Percentiles rank a stretch among this genome's conserved stretches.
These are phyloP conservation scores for Ceratoteleas bidentatus DNA, from an alignment of 1,140 invertebrate genomes.

Conservation along the genomic window DNA sequence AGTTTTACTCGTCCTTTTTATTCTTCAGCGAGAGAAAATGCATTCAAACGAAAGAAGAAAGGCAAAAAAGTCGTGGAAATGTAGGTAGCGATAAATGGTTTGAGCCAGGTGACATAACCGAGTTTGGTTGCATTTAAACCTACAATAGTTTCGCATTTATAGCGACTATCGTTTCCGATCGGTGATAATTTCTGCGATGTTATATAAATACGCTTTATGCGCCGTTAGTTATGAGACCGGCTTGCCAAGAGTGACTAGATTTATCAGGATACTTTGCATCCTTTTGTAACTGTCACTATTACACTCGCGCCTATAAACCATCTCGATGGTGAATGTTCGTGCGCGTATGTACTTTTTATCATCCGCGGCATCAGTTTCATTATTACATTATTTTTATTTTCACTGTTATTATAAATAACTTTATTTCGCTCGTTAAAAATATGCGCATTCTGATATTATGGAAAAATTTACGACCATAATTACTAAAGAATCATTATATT, in stretches of 20 bases:
- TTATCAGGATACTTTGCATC: constrained; percentile 64
- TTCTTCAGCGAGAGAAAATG: constrained; percentile 14
- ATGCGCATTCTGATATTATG: no score
- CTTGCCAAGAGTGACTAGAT: constrained; percentile 66
- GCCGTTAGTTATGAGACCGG: constrained; percentile 58
- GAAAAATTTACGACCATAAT: no score
- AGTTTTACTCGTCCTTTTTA: constrained; percentile 14
- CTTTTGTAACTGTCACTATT: constrained; percentile 36
- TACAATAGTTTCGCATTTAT: constrained; percentile 67
- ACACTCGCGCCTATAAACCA: constrained; percentile 10
- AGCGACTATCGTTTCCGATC: constrained; percentile 55
- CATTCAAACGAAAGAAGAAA: constrained; percentile 13
- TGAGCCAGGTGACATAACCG: constrained; percentile 35
- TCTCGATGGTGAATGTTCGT: constrained; percentile 11
- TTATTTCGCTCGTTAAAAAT: no score
- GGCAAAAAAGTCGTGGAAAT: constrained; percentile 28
- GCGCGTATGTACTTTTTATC: background rate
- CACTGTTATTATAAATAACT: constrained; percentile 12
- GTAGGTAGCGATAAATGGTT: constrained; percentile 48
- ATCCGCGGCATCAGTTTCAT: no score
- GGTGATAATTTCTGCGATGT: constrained; percentile 56
- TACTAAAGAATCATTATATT: no score
- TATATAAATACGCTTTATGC: constrained; percentile 59
- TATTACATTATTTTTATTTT: background rate
- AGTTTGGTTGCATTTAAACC: constrained; percentile 67